A percentile compares a stretch with the other conserved stretches of the same genome.
phyloP scores from a whole-genome alignment of 2,113 vertebrate genomes.

The Gavia stellata region DNA sequence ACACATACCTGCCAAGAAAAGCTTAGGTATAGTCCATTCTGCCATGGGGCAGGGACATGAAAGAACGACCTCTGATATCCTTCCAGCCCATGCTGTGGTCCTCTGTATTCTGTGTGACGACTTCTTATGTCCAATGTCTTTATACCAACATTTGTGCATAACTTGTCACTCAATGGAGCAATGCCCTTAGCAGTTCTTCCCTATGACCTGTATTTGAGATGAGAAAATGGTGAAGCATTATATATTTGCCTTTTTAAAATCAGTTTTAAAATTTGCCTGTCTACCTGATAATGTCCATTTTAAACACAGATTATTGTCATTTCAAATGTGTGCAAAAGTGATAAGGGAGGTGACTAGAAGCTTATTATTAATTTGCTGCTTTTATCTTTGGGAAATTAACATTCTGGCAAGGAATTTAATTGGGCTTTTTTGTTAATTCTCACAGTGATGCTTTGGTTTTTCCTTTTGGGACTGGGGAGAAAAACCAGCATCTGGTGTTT shows the following conservation, averaged over 20 bases:
- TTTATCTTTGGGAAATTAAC: conserved; percentile 71
- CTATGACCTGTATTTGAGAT: background rate
- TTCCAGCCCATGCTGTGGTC: background rate
- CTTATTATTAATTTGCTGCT: conserved; percentile 64
- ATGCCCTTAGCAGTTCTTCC: background rate
- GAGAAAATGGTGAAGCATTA: background rate
- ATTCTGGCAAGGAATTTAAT: conserved; percentile 74
- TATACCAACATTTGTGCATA: background rate
- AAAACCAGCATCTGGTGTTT: conserved; percentile 77
- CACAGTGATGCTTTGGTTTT: conserved; percentile 65
- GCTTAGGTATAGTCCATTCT: background rate
- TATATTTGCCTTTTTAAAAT: background rate
- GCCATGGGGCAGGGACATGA: background rate
- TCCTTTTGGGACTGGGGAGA: conserved; percentile 68
- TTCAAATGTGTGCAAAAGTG: background rate
- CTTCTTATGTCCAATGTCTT: background rate
- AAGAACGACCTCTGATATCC: background rate
- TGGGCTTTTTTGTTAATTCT: conserved; percentile 76
- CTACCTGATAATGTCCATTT: background rate
- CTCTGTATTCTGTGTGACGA: background rate
- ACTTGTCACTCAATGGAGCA: background rate
- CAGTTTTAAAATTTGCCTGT: background rate
- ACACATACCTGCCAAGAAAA: background rate
- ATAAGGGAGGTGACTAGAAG: conserved; percentile 58
- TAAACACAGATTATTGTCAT: background rate